phyloP scores from a whole-genome alignment of 2,888 invertebrate genomes.

The Myopa tessellatipennis region DNA sequence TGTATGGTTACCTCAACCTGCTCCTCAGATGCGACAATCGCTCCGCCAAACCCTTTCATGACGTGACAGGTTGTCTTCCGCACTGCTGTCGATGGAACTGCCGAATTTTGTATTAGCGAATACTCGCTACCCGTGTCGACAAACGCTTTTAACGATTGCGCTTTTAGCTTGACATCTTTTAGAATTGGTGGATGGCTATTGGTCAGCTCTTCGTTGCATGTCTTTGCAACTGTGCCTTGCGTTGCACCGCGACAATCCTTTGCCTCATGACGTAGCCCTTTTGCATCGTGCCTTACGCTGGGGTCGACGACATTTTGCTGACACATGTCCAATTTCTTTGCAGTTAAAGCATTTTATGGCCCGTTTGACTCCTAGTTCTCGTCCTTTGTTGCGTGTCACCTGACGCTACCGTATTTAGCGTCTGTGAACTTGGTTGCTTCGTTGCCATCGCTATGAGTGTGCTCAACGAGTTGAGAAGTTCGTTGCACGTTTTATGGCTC shows the following conservation, averaged over 20 bases:
- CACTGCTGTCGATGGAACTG: background rate
- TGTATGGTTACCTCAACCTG: background rate
- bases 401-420: too few species aligned
- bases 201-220: background rate
- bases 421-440: too few species aligned
- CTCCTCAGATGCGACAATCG: background rate
- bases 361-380: background rate
- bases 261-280: background rate
- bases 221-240: background rate
- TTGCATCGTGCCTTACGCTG: background rate
- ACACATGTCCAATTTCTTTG: background rate
- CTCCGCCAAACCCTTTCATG: background rate
- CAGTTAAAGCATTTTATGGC: background rate
- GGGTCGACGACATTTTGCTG: background rate
- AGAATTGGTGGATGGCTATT: background rate
- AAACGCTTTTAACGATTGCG: background rate
- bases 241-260: conserved; percentile 3
- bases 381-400: background rate
- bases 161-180: background rate
- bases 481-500: too few species aligned
- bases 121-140: background rate
- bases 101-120: background rate
- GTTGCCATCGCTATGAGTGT: background rate
- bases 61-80: background rate
- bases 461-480: too few species aligned